Evolutionary conservation across 2,888 invertebrate species (phyloP), one percentile per base, ranked within the genome.

Genomic region (Parnassius smintheus): DNA sequence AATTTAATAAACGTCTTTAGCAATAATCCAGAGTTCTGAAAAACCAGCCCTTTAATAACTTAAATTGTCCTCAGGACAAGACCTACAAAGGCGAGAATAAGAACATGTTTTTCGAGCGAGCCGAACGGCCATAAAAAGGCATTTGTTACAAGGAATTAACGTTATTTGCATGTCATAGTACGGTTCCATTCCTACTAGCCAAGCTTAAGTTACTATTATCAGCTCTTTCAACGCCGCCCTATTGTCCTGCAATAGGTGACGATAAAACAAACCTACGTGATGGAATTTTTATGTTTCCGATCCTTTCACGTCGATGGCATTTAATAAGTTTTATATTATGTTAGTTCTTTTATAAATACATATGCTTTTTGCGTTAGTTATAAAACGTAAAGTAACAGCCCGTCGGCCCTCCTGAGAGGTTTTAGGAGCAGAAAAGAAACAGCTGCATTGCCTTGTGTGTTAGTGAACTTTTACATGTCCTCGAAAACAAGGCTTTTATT

Each of bases 231-330:
- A 77, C 76, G 78, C 82, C 80, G 84, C 80, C 79, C 88, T 85
- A 88, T 91, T 91, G 91, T 90, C 85, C 84, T 82, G 75, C 81
- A 71, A 81, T 85, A 77, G 80, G 81, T 80, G 80, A 76, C 83
- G 80, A 87, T 89, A 85, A 86, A 87, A 82, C 77, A 81, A 77
- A 78, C 78, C 76, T 83, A 84, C 89, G 91, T 89, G 91, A 84
- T 75, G 86, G 91, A 81, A 90, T 91, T 86, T 89, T 89, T 89
- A 91, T 91, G 76, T 86, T 86, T 91, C 91, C 90, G 86, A 89
- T 88, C 78, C 75, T 68, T 79, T 79, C 75, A 80, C 83, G 76
- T 77, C 66, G 62, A 69, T 72, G 67, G 81, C 75, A 82, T 82
- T 77, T 35, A 35, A 7, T 7, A 35, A 35, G 35, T 35, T 35